Evolutionary conservation across 2,113 vertebrate species (phyloP).

Genomic region (rat (Rattus norvegicus)): DNA sequence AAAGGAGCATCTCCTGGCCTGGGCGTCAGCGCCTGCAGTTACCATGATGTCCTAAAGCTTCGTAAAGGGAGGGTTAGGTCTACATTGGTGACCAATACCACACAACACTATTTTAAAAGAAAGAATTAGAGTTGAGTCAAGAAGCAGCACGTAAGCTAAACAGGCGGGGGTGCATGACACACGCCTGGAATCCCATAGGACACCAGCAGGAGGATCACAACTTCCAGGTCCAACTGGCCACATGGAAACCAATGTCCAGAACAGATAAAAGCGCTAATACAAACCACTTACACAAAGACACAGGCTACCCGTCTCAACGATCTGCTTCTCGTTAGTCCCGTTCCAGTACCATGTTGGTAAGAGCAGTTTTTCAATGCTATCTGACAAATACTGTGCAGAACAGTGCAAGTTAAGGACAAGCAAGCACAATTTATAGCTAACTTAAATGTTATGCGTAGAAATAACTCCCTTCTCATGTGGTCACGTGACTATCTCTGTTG

Average conservation of each 20-base stretch:
- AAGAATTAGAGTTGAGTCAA: background rate
- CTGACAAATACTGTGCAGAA: background rate
- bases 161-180: background rate
- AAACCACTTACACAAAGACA: background rate
- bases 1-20: background rate
- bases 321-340: constrained; percentile 10
- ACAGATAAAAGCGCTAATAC: background rate
- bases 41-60: background rate
- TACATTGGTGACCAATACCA: background rate
- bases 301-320: background rate
- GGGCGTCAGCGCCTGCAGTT: background rate
- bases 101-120: constrained; percentile 22
- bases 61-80: background rate
- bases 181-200: background rate
- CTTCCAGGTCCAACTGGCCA: background rate
- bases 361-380: constrained; percentile 26
- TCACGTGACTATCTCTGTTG: background rate
- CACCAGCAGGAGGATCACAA: background rate
- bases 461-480: background rate
- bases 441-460: background rate
- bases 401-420: background rate
- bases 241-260: background rate
- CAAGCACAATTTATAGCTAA: background rate
- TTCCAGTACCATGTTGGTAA: background rate
- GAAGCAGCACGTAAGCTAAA: background rate